A percentile compares a stretch with the other conserved stretches of the same genome.
phyloP scores from a whole-genome alignment of 1,140 invertebrate genomes.

The Drosophila parabipectinata region DNA sequence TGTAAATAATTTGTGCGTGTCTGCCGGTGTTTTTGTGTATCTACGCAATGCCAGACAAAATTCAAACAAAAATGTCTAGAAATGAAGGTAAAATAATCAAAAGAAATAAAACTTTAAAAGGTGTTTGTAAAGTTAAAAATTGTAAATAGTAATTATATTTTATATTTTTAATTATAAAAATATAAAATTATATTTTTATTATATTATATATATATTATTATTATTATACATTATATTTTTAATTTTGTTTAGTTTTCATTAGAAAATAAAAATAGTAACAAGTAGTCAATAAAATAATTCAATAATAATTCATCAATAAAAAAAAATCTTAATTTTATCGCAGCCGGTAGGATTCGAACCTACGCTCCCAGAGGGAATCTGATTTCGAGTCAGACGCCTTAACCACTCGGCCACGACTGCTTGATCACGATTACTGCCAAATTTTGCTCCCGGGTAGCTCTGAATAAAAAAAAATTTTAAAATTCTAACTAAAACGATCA shows the following conservation, averaged over 20 bases:
- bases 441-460: neutral
- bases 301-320: no score
- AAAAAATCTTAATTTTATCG: no score
- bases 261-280: no score
- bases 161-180: no score
- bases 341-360: conserved; percentile 94
- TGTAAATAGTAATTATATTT: no score
- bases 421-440: neutral
- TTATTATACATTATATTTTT: no score
- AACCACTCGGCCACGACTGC: conserved; percentile 94
- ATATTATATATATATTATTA: no score
- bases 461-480: neutral
- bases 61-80: neutral
- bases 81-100: neutral
- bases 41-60: conserved; percentile 38
- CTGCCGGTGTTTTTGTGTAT: conserved; percentile 26
- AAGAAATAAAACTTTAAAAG: neutral
- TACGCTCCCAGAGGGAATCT: conserved; percentile 94
- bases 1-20: conserved; percentile 53
- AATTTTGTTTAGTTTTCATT: no score
- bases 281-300: no score
- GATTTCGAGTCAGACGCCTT: conserved; percentile 94
- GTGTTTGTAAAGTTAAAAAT: no score
- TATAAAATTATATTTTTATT: no score
- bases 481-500: neutral